Base-by-base conservation (phyloP, 2,888 invertebrate species). In the Unio delphinus region DNA sequence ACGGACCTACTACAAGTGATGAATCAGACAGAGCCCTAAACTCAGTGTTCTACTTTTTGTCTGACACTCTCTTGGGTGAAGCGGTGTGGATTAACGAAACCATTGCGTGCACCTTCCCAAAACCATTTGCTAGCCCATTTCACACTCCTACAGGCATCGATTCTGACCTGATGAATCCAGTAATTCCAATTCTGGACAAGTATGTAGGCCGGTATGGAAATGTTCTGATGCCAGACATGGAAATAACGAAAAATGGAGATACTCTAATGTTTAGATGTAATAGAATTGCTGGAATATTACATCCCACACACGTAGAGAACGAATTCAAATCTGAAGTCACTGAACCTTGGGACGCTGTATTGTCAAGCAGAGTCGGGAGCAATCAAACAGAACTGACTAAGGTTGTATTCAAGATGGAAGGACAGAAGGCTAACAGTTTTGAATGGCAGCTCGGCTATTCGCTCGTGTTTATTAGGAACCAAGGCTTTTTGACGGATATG, bases 31-130 rank as follows among this genome's bases (percentile, higher is more conserved):
- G 56, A 17, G 62, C 70, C 23, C 20, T 63, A 20, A 20, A 8
- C 11, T 54, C 70, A 5, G 64, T 72, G 7, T 26, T 70, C 17
- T 74, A 69, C 59, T 76, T 69, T 67, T 65, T 80, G 45, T 68
- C 69, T 11, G 83, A 83, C 67, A 63, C 73, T 15, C 23, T 78
- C 5, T 54, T 81, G 23, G 73, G 70, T 4, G 68, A 75, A 62
- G 34, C 71, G 18, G 73, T 77, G 7, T 83, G 83, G 83, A 57
- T 83, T 26, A 78, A 83, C 63, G 69, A 70, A n/a, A 71, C 76
- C 11, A 77, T 77, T 4, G 65, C 76, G 5, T 83, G 83, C 61
- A 67, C 74, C 15, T 82, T 71, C 63, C 82, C 83, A 0, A 61
- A 68, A 20, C 76, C 71, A 4, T 75, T 74, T n/a, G 55, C 64